These are phyloP conservation scores for Carapus acus DNA, from an alignment of 2,797 vertebrate species.

Conservation along the genomic window DNA sequence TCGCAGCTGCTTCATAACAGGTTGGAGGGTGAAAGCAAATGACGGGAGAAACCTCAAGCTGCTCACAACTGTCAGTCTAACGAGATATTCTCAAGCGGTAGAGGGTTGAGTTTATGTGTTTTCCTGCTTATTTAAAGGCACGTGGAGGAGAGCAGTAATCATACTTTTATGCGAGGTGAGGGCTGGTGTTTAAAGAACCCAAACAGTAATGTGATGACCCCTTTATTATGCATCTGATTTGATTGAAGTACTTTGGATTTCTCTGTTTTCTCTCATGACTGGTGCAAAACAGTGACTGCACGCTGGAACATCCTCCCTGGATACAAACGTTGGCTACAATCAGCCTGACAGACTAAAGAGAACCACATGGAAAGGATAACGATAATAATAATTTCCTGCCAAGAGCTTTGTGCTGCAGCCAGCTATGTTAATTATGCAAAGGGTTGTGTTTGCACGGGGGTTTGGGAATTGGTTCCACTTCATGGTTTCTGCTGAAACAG, in stretches of 20 bases:
- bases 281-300: conserved; percentile 33
- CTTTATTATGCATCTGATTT: neutral
- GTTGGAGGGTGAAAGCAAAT: neutral
- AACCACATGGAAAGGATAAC: conserved; percentile 65
- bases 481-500: conserved; percentile 48
- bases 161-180: conserved; percentile 4
- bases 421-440: conserved; percentile 60
- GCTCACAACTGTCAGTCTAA: neutral
- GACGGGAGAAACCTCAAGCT: no score
- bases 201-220: conserved; percentile 1
- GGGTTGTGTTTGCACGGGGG: conserved; percentile 32
- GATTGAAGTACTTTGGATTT: conserved; percentile 6
- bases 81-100: neutral
- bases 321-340: conserved; percentile 40
- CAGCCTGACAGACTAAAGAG: conserved; percentile 42
- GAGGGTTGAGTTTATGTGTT: neutral
- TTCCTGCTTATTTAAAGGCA: conserved; percentile 3
- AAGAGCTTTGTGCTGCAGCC: conserved; percentile 47
- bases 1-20: neutral
- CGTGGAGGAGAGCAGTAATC: neutral
- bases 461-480: conserved; percentile 39
- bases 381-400: conserved; percentile 65
- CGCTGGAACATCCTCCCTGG: conserved; percentile 35
- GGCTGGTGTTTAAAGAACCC: neutral
- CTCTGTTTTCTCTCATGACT: neutral